Evolutionary conservation across 2,797 vertebrate species (phyloP).

Genomic region (Urophycis tenuis): DNA sequence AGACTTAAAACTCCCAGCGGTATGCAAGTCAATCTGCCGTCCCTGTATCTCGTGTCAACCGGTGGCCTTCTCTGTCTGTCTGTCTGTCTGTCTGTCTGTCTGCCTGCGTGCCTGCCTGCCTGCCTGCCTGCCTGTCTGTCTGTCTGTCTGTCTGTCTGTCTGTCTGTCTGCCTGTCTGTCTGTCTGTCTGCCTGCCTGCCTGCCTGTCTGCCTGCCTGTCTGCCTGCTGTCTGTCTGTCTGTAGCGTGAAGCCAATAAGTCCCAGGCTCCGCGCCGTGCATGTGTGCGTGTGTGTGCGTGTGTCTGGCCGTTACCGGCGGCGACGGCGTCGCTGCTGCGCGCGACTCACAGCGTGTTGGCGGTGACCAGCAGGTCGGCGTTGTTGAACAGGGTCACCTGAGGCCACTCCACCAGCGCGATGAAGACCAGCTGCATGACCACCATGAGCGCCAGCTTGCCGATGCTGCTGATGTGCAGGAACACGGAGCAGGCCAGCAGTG

Average conservation of each 20-base stretch:
- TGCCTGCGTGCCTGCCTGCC: no score
- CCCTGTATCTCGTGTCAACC: background rate
- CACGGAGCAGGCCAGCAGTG: slow-evolving; percentile 91
- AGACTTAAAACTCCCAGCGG: background rate
- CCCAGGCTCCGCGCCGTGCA: background rate
- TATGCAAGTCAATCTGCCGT: background rate
- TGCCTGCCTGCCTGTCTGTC: no score
- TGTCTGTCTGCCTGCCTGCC: no score
- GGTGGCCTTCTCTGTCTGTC: background rate
- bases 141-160: no score
- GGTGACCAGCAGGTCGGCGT: slow-evolving; percentile 83
- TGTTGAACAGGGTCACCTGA: slow-evolving; percentile 85
- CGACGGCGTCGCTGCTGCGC: no score
- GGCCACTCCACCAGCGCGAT: slow-evolving; percentile 87
- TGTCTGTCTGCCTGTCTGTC: no score
- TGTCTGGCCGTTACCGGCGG: background rate
- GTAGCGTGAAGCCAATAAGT: background rate
- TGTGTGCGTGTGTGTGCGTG: background rate
- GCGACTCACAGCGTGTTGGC: slow-evolving; percentile 87
- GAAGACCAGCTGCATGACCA: slow-evolving; percentile 83
- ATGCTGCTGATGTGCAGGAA: slow-evolving; percentile 98
- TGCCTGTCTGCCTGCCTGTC: no score
- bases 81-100: no score
- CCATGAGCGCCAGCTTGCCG: slow-evolving; percentile 88
- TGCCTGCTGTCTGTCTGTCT: no score